Conservation (phyloP, 1,140 invertebrate species). For the Lepidurus couesii region DNA sequence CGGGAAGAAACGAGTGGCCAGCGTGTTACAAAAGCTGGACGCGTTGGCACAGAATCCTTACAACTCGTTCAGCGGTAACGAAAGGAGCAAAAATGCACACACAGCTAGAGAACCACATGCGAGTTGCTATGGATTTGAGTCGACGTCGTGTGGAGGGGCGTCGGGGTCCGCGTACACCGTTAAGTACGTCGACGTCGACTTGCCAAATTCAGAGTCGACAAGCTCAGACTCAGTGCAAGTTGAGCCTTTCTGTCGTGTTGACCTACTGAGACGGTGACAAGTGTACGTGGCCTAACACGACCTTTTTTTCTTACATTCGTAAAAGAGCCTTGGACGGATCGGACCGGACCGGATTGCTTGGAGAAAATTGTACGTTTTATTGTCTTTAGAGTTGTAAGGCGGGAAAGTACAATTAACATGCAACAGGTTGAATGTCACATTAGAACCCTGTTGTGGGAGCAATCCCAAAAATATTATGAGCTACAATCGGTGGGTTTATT, state of each 20-base stretch:
- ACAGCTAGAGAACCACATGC: neutral
- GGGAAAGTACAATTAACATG: too few species aligned
- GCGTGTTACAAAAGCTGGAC: neutral
- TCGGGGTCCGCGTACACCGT: neutral
- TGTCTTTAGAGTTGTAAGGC: too few species aligned
- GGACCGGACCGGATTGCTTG: too few species aligned
- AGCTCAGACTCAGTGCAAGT: constrained; percentile 8
- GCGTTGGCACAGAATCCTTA: neutral
- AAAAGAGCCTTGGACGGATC: neutral
- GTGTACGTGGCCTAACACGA: neutral
- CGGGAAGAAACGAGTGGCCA: too few species aligned
- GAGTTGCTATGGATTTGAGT: constrained; percentile 14
- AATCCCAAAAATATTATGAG: too few species aligned
- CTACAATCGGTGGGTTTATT: too few species aligned
- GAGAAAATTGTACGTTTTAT: too few species aligned
- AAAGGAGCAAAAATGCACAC: neutral
- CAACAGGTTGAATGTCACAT: too few species aligned
- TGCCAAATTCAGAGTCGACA: neutral
- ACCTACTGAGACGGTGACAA: neutral
- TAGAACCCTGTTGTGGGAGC: too few species aligned
- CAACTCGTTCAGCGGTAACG: neutral
- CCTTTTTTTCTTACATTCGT: neutral
- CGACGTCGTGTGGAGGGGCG: neutral
- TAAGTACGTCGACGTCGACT: neutral
- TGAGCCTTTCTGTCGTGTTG: neutral